These are phyloP conservation scores for Magallana angulata DNA, from an alignment of 1,140 invertebrate species.

Conservation along the genomic window DNA sequence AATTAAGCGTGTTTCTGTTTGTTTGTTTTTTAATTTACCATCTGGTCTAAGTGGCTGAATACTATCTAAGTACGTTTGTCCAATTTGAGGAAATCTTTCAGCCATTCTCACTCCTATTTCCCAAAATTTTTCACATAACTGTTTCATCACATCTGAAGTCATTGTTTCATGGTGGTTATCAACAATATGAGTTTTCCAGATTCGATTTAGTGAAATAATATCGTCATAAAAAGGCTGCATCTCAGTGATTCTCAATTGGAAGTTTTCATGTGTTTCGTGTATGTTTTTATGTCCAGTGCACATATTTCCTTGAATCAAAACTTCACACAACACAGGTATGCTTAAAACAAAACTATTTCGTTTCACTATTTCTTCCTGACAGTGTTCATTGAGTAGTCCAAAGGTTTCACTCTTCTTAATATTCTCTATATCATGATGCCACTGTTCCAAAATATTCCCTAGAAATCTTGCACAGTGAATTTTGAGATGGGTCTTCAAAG, in stretches of 20 bases:
- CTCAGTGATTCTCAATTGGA: too few species aligned
- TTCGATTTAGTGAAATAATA: neutral
- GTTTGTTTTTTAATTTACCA: neutral
- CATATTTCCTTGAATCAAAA: neutral
- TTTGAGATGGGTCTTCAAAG: neutral
- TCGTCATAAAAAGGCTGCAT: neutral
- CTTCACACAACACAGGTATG: neutral
- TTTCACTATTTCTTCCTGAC: neutral
- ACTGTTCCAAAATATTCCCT: neutral
- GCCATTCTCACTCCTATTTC: neutral
- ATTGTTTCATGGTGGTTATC: neutral
- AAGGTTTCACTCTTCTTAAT: neutral
- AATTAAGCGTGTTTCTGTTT: neutral
- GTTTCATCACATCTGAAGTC: neutral
- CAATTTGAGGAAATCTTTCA: neutral
- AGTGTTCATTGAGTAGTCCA: neutral
- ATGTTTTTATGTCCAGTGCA: neutral
- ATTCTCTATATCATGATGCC: neutral
- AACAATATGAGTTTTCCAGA: neutral
- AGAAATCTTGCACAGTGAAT: neutral
- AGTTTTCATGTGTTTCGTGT: too few species aligned
- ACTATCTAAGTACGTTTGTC: neutral
- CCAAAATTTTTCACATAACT: neutral
- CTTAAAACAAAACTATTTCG: conserved; percentile 4
- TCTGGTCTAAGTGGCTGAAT: neutral